These are phyloP conservation scores for Diarsia mendica DNA, from an alignment of 2,888 invertebrate genomes.

Conservation along the genomic window DNA sequence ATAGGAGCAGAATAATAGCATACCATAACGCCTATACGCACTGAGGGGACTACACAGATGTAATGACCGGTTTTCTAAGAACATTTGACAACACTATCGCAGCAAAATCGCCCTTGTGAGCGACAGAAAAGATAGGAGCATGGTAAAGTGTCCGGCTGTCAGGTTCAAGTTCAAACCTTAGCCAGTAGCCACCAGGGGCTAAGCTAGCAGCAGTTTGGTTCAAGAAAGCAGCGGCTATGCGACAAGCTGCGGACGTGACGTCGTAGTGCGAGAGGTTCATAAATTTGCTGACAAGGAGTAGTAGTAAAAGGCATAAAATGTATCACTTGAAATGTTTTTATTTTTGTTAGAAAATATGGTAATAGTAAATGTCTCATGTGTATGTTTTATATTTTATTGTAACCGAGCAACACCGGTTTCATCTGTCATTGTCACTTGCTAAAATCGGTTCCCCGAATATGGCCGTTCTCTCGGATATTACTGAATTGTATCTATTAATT, in stretches of 20 bases:
- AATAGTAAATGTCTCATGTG: background rate
- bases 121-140: too few relatives aligned
- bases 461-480: background rate
- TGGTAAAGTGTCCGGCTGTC: too few relatives aligned
- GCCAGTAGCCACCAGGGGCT: too few relatives aligned
- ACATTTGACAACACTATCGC: too few relatives aligned
- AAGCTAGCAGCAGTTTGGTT: background rate
- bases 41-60: too few relatives aligned
- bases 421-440: background rate
- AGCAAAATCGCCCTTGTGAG: too few relatives aligned
- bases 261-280: background rate
- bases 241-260: background rate
- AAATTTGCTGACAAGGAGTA: background rate
- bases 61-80: too few relatives aligned
- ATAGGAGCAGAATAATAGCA: too few relatives aligned
- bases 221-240: background rate
- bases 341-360: constrained; percentile 6
- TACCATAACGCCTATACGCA: too few relatives aligned
- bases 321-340: constrained; percentile 4
- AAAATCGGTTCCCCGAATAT: background rate
- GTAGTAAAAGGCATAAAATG: constrained; percentile 17
- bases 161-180: too few relatives aligned
- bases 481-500: background rate
- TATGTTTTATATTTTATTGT: background rate
- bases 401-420: background rate